phyloP scores from a whole-genome alignment of 2,888 invertebrate species.

The Lycophotia porphyrea region DNA sequence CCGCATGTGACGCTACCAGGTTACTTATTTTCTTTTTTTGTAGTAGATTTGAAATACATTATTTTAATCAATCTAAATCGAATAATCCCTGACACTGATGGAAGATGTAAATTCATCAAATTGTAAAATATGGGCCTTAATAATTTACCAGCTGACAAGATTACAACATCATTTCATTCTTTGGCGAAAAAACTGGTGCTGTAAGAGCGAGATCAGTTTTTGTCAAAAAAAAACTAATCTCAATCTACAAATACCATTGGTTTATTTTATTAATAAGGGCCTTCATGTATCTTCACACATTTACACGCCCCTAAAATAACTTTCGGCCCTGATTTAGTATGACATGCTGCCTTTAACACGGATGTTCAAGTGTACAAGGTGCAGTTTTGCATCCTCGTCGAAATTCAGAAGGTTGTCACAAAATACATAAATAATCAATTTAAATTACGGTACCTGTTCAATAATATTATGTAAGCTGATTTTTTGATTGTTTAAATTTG shows the following conservation, averaged over 20 bases:
- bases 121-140: neutral
- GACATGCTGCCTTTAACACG: neutral
- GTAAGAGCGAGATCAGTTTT: neutral
- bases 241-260: neutral
- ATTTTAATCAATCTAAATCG: neutral
- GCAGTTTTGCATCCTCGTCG: too few relatives aligned
- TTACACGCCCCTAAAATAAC: neutral
- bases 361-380: too few relatives aligned
- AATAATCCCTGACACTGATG: neutral
- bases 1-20: slow-evolving; percentile 55
- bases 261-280: neutral
- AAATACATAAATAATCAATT: too few relatives aligned
- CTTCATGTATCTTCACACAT: neutral
- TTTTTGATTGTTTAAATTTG: too few relatives aligned
- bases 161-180: neutral
- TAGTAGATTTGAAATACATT: slow-evolving; percentile 15
- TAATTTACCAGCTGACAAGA: neutral
- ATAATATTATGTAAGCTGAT: too few relatives aligned
- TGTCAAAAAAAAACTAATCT: neutral
- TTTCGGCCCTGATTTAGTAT: neutral
- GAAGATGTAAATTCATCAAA: neutral
- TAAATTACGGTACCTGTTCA: too few relatives aligned
- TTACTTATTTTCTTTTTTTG: slow-evolving; percentile 48
- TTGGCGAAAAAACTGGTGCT: neutral
- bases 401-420: too few relatives aligned